These are phyloP conservation scores for Chiridota heheva DNA, from an alignment of 35 echinoderm and acorn worm species.

Conservation along the genomic window DNA sequence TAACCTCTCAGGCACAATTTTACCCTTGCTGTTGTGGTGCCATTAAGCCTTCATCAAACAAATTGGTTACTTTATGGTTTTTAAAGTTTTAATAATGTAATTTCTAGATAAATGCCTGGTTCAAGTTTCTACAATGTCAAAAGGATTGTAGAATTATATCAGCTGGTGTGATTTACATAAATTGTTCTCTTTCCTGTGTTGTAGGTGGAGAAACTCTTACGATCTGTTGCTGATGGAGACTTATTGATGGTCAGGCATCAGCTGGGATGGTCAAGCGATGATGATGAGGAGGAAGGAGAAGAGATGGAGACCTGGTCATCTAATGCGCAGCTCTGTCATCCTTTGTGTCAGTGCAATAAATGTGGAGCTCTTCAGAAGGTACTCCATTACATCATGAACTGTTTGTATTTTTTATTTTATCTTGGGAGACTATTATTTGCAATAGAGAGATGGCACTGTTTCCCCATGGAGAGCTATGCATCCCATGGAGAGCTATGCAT, in stretches of 20 bases:
- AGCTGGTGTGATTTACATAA: no score
- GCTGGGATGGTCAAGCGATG: conserved; percentile 90
- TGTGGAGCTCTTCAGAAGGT: conserved; percentile 97
- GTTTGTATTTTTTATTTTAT: neutral
- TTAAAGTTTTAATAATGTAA: no score
- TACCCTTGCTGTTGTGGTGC: no score
- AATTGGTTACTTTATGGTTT: no score
- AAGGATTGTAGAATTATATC: no score
- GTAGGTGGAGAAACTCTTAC: conserved; percentile 87
- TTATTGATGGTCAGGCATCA: conserved; percentile 90
- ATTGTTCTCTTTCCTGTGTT: neutral
- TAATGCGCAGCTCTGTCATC: conserved; percentile 85
- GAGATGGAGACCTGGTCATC: conserved; percentile 42
- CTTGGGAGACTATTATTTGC: neutral
- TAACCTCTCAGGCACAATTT: no score
- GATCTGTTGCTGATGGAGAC: conserved; percentile 82
- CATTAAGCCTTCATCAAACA: no score
- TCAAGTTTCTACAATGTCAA: no score
- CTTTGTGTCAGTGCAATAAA: conserved; percentile 93
- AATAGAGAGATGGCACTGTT: no score
- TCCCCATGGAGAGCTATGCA: conserved; percentile 1
- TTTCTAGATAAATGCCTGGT: no score
- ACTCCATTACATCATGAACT: no score
- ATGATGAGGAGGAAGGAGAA: conserved; percentile 74
- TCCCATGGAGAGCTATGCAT: no score